A percentile compares a stretch with the other conserved stretches of the same genome.
phyloP scores from a whole-genome alignment of 1,140 invertebrate species.

The Luehdorfia chinensis region DNA sequence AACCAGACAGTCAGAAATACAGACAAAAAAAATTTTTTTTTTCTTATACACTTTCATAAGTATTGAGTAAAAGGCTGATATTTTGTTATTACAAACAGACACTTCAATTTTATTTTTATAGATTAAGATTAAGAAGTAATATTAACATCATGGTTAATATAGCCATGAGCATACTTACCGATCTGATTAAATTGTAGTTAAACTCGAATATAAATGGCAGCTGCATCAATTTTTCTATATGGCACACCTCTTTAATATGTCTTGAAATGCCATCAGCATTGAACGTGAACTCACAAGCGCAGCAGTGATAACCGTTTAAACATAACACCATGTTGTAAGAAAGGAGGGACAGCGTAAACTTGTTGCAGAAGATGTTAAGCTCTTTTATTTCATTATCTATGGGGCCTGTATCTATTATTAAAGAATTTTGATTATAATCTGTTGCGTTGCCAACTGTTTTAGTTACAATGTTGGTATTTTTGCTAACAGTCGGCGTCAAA shows the following conservation, averaged over 20 bases:
- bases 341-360: background rate
- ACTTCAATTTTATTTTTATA: no score
- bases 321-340: slow-evolving; percentile 23
- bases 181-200: slow-evolving; percentile 25
- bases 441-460: background rate
- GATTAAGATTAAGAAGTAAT: no score
- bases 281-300: slow-evolving; percentile 13
- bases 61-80: no score
- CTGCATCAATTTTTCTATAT: slow-evolving; percentile 9
- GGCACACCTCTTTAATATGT: slow-evolving; percentile 3
- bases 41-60: no score
- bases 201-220: slow-evolving; percentile 18
- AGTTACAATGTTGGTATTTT: no score
- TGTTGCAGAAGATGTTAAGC: background rate
- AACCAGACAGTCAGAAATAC: no score
- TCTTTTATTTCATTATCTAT: background rate
- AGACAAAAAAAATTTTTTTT: no score
- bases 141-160: no score
- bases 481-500: no score
- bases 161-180: slow-evolving; percentile 34
- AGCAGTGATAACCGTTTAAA: slow-evolving; percentile 11
- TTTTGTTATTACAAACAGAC: no score
- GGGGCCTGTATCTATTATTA: background rate
- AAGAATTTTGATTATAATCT: background rate
- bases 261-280: background rate